Evolutionary conservation across 2,113 vertebrate species (phyloP).

Genomic region (Cryptotis parvus): DNA sequence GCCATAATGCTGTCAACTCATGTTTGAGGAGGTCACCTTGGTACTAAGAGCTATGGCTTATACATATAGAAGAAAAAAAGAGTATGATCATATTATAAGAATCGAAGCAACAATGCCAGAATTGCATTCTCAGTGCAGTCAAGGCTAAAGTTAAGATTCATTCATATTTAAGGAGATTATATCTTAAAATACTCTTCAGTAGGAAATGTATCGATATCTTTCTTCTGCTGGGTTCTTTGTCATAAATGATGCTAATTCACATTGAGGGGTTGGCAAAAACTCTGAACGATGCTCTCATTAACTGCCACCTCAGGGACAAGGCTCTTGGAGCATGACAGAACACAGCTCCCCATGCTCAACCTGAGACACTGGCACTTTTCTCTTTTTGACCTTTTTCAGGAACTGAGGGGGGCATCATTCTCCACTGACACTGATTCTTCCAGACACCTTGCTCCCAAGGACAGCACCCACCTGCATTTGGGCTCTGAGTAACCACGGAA

Average conservation of each 20-base stretch:
- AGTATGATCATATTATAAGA: background rate
- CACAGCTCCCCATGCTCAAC: background rate
- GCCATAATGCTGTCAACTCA: background rate
- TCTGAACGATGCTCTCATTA: conserved; percentile 33
- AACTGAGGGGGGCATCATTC: conserved; percentile 24
- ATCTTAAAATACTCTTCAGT: background rate
- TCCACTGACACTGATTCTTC: conserved; percentile 33
- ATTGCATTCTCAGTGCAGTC: background rate
- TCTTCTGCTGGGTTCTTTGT: background rate
- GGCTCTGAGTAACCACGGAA: background rate
- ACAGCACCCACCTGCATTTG: background rate
- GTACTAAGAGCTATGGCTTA: background rate
- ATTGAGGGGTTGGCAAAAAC: background rate
- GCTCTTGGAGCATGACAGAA: conserved; percentile 29
- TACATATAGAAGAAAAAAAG: background rate
- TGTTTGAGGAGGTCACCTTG: background rate
- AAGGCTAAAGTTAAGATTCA: background rate
- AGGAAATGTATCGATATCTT: background rate
- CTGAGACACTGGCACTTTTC: conserved; percentile 31
- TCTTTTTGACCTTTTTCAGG: conserved; percentile 21
- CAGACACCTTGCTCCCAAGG: conserved; percentile 23
- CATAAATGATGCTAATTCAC: background rate
- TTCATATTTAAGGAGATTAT: background rate
- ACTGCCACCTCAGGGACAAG: background rate
- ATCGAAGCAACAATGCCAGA: background rate